These are phyloP conservation scores for Eretmocerus hayati DNA, from an alignment of 2,888 invertebrate genomes.

Conservation along the genomic window DNA sequence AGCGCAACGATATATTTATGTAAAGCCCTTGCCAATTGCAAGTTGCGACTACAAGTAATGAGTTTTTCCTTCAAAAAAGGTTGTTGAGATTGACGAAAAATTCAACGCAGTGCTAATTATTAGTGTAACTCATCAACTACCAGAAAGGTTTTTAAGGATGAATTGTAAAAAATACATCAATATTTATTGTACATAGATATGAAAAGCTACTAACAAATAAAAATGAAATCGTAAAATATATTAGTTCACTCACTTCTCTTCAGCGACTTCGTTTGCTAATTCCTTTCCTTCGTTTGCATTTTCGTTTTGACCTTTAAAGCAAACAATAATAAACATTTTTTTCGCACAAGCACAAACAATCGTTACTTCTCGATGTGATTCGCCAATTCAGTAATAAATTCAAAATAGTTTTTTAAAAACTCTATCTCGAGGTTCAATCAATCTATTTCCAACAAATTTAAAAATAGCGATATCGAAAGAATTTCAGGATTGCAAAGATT, in stretches of 20 bases:
- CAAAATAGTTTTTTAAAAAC: too few species aligned
- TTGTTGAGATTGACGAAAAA: conserved; percentile 25
- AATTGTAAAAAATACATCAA: conserved; percentile 47
- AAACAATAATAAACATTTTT: neutral
- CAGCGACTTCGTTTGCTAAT: conserved; percentile 4
- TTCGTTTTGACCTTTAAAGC: conserved; percentile 10
- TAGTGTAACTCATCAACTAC: conserved; percentile 38
- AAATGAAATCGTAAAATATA: conserved; percentile 40
- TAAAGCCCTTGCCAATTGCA: too few species aligned
- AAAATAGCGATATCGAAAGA: too few species aligned
- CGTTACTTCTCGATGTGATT: too few species aligned
- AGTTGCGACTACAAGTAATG: too few species aligned
- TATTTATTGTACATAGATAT: conserved; percentile 48
- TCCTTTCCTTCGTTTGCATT: conserved; percentile 12
- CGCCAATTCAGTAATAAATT: too few species aligned
- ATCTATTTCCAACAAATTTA: too few species aligned
- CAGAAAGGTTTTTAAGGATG: conserved; percentile 34
- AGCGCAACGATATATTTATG: too few species aligned
- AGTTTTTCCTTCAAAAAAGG: too few species aligned
- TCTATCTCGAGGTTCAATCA: too few species aligned
- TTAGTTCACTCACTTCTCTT: conserved; percentile 5
- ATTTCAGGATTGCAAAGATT: too few species aligned
- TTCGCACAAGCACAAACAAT: neutral
- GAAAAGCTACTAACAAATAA: conserved; percentile 47
- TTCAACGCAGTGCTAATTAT: conserved; percentile 36